Evolutionary conservation across 2,888 invertebrate species (phyloP), one percentile per base, ranked within the genome.

Genomic region (Macroteleia sp.): DNA sequence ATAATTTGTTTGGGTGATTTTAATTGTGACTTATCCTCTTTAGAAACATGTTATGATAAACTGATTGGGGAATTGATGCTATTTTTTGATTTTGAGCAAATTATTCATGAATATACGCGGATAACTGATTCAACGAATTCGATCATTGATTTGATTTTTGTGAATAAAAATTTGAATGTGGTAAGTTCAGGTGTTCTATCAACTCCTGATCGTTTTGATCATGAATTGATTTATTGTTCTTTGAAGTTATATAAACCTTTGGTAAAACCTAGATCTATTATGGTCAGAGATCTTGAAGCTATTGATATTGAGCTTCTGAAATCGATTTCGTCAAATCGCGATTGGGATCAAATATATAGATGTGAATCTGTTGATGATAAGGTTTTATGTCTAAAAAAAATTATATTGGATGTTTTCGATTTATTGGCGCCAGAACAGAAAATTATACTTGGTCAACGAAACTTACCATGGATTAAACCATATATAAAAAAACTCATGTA

Each of bases 1-100:
- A n/a, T 30, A 3, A 30, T 48, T 10, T 48, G 48, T 17, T 1
- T 48, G 16, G 48, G 48, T 6, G 30, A 48, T 30, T 30, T 48
- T 17, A 48, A 48, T 30, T 8, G 17, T 5, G 28, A 46, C 3
- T 6, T 46, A 2, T n/a, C 12, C 2, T 3, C 46, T 9, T 28
- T 20, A 4, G 14, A 12, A 3, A 17, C 12, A 3, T 25, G 6
- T 14, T 2, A 46, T 46, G 1, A 28, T 28, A 25, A 25, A 1
- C 14, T 46, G n/a, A 12, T 48, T 12, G 0, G n/a, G 1, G 30
- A 48, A 5, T 48, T 48, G 9, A n/a, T 2, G 6, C n/a, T 16
- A 2, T 48, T 30, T 8, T 48, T 2, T 25, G 46, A 46, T 5
- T 25, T 46, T 14, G 46, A 46, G 1, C 28, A 46, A 14, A 8